A percentile compares a stretch with the other conserved stretches of the same genome.
Evolutionary conservation across 2,888 invertebrate species (phyloP).

Genomic region (Drosophila peninsularis): DNA sequence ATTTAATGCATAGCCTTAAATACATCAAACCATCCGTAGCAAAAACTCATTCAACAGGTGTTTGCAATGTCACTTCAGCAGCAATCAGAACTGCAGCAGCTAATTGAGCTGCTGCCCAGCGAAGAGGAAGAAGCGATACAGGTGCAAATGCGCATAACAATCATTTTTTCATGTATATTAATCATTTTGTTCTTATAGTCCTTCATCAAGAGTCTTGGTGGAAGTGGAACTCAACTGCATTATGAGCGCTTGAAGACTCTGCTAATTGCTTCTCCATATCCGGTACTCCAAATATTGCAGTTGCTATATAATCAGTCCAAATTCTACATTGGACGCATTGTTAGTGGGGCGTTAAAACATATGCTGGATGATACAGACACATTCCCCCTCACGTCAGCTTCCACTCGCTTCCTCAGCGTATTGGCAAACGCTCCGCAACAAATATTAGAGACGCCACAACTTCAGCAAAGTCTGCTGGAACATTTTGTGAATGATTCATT

Average conservation of each 20-base stretch:
- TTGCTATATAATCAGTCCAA: slow-evolving; percentile 45
- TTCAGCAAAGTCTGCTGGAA: slow-evolving; percentile 52
- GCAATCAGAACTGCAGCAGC: slow-evolving; percentile 48
- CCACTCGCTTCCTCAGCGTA: slow-evolving; percentile 62
- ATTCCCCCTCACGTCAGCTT: slow-evolving; percentile 2
- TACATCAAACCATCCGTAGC: background rate
- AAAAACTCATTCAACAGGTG: slow-evolving; percentile 48
- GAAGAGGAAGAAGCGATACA: slow-evolving; percentile 58
- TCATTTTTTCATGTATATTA: background rate
- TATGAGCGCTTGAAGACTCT: slow-evolving; percentile 42
- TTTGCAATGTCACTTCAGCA: slow-evolving; percentile 47
- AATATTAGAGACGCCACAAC: slow-evolving; percentile 52
- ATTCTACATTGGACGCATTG: slow-evolving; percentile 50
- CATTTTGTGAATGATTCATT: slow-evolving; percentile 48
- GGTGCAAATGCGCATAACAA: slow-evolving; percentile 39
- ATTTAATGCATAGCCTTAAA: slow-evolving; percentile 12
- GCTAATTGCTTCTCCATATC: slow-evolving; percentile 61
- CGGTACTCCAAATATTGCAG: slow-evolving; percentile 64
- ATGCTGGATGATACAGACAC: slow-evolving; percentile 45
- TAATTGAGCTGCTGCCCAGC: slow-evolving; percentile 56
- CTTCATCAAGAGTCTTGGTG: slow-evolving; percentile 46
- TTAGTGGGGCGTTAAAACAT: slow-evolving; percentile 45
- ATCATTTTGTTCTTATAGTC: slow-evolving; percentile 27
- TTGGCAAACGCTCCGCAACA: slow-evolving; percentile 71
- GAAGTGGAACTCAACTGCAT: slow-evolving; percentile 21